These are phyloP conservation scores for Chironomus tentans DNA, from an alignment of 2,888 invertebrate species.

Conservation along the genomic window DNA sequence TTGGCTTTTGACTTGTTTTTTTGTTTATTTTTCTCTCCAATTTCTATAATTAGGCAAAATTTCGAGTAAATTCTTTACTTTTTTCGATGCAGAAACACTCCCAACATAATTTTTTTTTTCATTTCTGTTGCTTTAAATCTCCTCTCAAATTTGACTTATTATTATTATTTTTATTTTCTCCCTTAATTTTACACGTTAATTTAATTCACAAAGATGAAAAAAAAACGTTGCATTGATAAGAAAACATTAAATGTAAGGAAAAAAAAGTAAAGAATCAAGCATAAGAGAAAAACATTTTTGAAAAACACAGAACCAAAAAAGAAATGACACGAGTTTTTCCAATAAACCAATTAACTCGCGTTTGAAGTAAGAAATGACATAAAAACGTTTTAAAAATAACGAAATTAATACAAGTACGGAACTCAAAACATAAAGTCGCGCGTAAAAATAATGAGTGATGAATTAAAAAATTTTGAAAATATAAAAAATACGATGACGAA, in stretches of 20 bases:
- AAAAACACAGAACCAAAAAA: neutral
- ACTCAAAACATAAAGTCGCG: neutral
- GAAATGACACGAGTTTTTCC: conserved; percentile 23
- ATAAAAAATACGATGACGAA: neutral
- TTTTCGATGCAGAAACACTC: too few relatives aligned
- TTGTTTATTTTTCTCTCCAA: neutral
- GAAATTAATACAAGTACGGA: neutral
- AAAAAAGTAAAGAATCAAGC: conserved; percentile 13
- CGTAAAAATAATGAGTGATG: conserved; percentile 11
- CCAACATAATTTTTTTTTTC: too few relatives aligned
- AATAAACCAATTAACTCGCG: conserved; percentile 2
- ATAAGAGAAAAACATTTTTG: conserved; percentile 11
- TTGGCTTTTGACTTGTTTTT: neutral
- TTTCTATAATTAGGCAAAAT: too few relatives aligned
- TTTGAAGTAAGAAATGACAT: neutral
- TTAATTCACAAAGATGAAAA: neutral
- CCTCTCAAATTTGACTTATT: neutral
- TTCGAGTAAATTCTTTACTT: too few relatives aligned
- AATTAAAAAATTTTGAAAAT: neutral
- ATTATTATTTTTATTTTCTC: neutral
- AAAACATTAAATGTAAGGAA: conserved; percentile 11
- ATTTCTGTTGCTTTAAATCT: too few relatives aligned
- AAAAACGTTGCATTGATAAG: conserved; percentile 19
- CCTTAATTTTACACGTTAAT: neutral
- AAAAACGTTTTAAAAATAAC: neutral